Base-by-base conservation (phyloP, 92 coral and sea anemone species). In the Paragorgia papillata region DNA sequence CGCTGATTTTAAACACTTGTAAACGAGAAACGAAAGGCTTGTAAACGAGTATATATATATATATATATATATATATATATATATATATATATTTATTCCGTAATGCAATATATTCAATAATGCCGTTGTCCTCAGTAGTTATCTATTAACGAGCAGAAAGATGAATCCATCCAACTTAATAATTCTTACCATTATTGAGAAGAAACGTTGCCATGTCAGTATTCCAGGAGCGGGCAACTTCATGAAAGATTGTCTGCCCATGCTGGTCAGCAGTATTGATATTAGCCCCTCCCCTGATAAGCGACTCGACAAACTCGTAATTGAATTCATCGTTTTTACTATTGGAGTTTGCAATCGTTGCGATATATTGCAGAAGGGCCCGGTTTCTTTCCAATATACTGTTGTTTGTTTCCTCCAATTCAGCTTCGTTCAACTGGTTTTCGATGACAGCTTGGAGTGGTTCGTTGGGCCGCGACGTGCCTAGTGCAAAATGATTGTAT, bases 181-280 rank as follows among this genome's bases (percentile, higher is more conserved):
- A n/a, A n/a, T n/a, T 59, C 88, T 81, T 75, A 94, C 98, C 98
- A 80, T 84, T 74, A 12, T 85, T 87, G 33, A 94, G 86, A 3
- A 94, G 86, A 65, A 91, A 84, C 83, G 65, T 87, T 44, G 90
- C 95, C 13, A 94, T 97, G 50, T 74, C 90, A 1, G 75, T 81
- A 57, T 94, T 97, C 98, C 98, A 94, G 57, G 92, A 97, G 26
- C 98, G 57, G 0, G 97, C 91, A 15, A 97, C 97, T 76, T 94
- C 97, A 75, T 94, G 98, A 62, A 94, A 74, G 2, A 91, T 60
- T 0, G 95, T 84, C 83, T 94, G 98, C 7, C 96, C 98, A 56
- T 91, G 90, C 58, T 97, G 86, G 82, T 94, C 98, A 29, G 89
- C 82, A 9, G 83, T 87, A 49, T 85, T 89, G 2, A 90, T 75